These are phyloP conservation scores for Drosophila watanabei DNA, from an alignment of 1,140 invertebrate species.

Conservation along the genomic window DNA sequence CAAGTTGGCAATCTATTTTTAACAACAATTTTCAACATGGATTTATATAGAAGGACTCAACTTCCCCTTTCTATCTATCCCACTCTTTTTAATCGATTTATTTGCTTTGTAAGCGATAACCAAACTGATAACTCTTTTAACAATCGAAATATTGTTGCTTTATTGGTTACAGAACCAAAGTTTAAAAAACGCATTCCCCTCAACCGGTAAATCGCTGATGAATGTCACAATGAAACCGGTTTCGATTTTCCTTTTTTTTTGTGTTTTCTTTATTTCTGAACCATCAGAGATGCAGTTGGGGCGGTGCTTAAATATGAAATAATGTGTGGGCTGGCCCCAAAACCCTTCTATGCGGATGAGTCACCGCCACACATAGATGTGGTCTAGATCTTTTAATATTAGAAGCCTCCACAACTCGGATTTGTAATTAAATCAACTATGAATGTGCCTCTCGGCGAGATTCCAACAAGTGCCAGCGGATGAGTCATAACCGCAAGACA, in stretches of 20 bases:
- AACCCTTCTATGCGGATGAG: constrained; percentile 27
- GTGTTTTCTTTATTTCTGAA: neutral
- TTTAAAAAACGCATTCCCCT: constrained; percentile 9
- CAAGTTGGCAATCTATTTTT: neutral
- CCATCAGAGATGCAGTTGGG: constrained; percentile 14
- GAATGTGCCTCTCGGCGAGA: constrained; percentile 12
- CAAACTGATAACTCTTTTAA: neutral
- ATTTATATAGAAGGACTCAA: neutral
- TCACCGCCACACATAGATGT: constrained; percentile 22
- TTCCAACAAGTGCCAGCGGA: constrained; percentile 44
- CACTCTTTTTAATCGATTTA: neutral
- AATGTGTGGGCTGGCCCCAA: constrained; percentile 30
- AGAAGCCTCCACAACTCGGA: constrained; percentile 22
- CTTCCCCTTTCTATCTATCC: neutral
- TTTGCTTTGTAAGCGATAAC: neutral
- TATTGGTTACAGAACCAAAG: constrained; percentile 4
- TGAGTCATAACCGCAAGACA: constrained; percentile 54
- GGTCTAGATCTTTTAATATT: constrained; percentile 40
- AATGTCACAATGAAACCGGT: constrained; percentile 66
- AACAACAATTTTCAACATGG: too few species aligned
- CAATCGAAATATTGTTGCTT: neutral
- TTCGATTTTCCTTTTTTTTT: constrained; percentile 26
- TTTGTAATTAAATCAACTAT: constrained; percentile 55
- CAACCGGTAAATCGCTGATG: constrained; percentile 44
- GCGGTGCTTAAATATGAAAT: constrained; percentile 23